phyloP scores from a whole-genome alignment of 2,113 vertebrate genomes.

The Oreochromis niloticus region DNA sequence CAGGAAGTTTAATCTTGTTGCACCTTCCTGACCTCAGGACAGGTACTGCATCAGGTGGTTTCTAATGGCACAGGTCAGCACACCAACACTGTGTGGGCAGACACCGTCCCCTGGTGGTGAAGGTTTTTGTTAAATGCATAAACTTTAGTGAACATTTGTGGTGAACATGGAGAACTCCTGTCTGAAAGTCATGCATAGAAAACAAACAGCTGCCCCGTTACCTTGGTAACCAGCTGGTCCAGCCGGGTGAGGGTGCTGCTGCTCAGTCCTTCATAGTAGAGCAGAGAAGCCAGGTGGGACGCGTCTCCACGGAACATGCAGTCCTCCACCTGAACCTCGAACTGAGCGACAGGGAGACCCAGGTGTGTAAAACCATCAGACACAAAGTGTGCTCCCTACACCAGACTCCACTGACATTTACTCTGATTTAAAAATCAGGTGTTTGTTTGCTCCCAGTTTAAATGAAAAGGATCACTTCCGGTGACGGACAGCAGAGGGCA shows the following conservation, averaged over 20 bases:
- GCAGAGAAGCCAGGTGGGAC: not conserved
- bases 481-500: not conserved
- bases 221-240: not conserved
- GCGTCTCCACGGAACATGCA: not conserved
- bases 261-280: not conserved
- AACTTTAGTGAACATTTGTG: not conserved
- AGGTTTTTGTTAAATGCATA: not conserved
- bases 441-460: not conserved
- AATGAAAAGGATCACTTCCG: not conserved
- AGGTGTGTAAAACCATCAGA: not conserved
- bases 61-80: not conserved
- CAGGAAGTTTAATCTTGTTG: not conserved
- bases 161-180: not conserved
- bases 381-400: not conserved
- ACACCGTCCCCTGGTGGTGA: not conserved
- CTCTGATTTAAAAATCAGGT: not conserved
- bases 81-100: not conserved
- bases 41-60: not conserved
- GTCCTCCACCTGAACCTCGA: constrained; percentile 19
- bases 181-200: not conserved
- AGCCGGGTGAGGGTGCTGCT: not conserved
- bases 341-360: not conserved
- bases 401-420: not conserved
- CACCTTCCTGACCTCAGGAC: not conserved
- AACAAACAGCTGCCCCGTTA: not conserved